Evolutionary conservation across 1,140 invertebrate species (phyloP), one percentile per base, ranked within the genome.

Genomic region (Macrobrachium rosenbergii): DNA sequence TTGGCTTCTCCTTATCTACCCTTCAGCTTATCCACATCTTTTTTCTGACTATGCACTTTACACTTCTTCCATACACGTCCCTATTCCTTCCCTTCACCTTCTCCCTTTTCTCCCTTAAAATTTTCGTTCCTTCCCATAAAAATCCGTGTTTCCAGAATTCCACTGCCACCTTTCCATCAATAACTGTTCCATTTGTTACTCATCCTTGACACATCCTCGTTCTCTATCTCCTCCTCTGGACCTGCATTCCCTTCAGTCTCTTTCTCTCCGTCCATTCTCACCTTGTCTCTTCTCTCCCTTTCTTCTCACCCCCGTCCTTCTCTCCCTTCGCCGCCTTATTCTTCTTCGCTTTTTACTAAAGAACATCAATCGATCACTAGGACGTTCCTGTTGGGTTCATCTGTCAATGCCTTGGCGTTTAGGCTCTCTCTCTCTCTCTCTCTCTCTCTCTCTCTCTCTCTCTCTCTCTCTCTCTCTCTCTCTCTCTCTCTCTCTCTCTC

Each of bases 41-140:
- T 75, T 12, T 75, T 11, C 21, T n/a, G 5, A 11, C 37, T 72
- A 23, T n/a, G 21, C n/a, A 23, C 10, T 37, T 5, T 6, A 72
- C 10, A 21, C 5, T n/a, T 16, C 67, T n/a, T 1, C 37, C 37
- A 11, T 37, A 23, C 10, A 12, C 11, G 21, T 73, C 10, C 21
- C 16, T 19, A 11, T 73, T 21, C 16, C 19, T 73, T 73, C 21
- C 6, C 69, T 23, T 73, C 69, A n/a, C 21, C 69, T 19, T 21
- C n/a, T 21, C 78, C 78, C 59, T 80, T 37, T 19, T 21, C n/a
- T 21, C 78, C 78, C 59, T 80, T 37, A 14, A n/a, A 16, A 7
- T 37, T 52, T 19, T 28, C 59, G 28, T 21, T 16, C n/a, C n/a
- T 52, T 21, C 75, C 37, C n/a, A 7, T 52, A 16, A n/a, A 21